These are phyloP conservation scores for Agrotis clavis DNA, from an alignment of 2,888 invertebrate species.

Conservation along the genomic window DNA sequence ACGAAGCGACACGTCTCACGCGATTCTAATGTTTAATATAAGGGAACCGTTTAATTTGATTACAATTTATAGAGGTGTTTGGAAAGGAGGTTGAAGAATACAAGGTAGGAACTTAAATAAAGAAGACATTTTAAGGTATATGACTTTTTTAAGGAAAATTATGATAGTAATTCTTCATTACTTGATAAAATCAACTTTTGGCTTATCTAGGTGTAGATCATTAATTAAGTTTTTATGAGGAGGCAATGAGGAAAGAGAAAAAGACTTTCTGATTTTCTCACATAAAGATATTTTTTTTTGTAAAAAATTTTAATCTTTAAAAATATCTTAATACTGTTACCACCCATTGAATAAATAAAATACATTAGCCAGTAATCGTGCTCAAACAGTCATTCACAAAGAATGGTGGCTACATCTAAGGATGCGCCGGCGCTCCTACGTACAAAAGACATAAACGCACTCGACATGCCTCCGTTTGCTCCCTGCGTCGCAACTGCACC, in stretches of 20 bases:
- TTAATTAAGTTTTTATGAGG: no score
- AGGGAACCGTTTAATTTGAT: constrained; percentile 66
- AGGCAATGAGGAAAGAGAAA: neutral
- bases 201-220: neutral
- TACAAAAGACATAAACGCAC: constrained; percentile 87
- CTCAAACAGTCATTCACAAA: constrained; percentile 54
- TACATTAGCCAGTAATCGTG: constrained; percentile 24
- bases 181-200: neutral
- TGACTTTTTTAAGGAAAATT: neutral
- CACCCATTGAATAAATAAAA: constrained; percentile 27
- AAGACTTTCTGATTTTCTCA: neutral
- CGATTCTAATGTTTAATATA: constrained; percentile 57
- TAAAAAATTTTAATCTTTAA: neutral
- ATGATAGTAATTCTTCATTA: no score
- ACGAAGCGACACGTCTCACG: constrained; percentile 81
- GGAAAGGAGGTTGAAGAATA: constrained; percentile 15
- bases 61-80: constrained; percentile 47
- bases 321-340: neutral
- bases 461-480: constrained; percentile 64
- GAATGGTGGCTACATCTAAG: constrained; percentile 49
- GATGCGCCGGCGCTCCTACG: constrained; percentile 78
- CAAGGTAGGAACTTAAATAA: neutral
- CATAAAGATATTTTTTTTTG: neutral
- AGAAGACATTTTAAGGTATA: neutral
- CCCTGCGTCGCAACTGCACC: constrained; percentile 35